Conservation (phyloP, 2,888 invertebrate genomes). For the Lysandra coridon region DNA sequence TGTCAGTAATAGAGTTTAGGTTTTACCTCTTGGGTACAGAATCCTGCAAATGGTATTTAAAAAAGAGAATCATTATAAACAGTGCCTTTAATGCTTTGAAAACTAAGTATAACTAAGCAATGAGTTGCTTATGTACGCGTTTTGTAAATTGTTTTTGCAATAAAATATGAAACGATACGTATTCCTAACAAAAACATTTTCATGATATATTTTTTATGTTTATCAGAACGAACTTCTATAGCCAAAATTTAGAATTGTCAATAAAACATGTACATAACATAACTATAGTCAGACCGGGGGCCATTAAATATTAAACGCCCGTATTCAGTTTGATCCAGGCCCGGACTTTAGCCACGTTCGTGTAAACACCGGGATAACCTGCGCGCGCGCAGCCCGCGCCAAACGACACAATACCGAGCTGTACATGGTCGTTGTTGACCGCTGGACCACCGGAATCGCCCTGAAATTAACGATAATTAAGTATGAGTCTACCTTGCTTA, state of each 20-base stretch:
- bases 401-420: slow-evolving; percentile 49
- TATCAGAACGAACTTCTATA: background rate
- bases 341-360: slow-evolving; percentile 44
- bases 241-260: background rate
- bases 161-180: background rate
- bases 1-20: background rate
- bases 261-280: background rate
- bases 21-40: background rate
- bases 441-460: slow-evolving; percentile 49
- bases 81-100: slow-evolving; percentile 30
- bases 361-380: slow-evolving; percentile 48
- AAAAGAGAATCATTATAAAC: slow-evolving; percentile 15
- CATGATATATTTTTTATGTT: background rate
- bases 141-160: background rate
- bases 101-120: background rate
- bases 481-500: no score
- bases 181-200: background rate
- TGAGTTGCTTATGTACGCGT: background rate
- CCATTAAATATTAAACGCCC: slow-evolving; percentile 26
- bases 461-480: slow-evolving; percentile 31
- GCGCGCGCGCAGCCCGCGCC: slow-evolving; percentile 50
- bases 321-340: slow-evolving; percentile 42
- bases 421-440: slow-evolving; percentile 37
- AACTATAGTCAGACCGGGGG: background rate
- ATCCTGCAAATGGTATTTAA: background rate